These are phyloP conservation scores for Leucophenga varia DNA, from an alignment of 1,140 invertebrate species.

Conservation along the genomic window DNA sequence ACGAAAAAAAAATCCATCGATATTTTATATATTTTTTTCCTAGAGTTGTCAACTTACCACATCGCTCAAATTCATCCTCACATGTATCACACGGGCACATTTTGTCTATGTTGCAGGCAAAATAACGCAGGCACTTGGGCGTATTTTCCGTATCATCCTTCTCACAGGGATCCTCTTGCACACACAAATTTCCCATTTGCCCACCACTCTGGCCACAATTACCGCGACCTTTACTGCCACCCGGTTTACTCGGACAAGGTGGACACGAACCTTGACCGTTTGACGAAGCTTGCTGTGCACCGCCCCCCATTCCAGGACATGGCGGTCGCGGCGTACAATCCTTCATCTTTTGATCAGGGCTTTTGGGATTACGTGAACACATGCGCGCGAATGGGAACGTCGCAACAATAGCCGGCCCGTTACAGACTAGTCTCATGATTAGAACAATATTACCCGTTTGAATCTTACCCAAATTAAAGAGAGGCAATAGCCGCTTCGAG, in stretches of 20 bases:
- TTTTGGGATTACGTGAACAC: constrained; percentile 39
- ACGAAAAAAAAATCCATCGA: too few relatives aligned
- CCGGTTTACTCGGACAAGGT: too few relatives aligned
- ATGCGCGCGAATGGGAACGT: constrained; percentile 30
- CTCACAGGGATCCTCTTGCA: constrained; percentile 25
- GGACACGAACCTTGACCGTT: constrained; percentile 8
- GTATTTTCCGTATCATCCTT: constrained; percentile 5
- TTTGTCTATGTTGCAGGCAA: constrained; percentile 43
- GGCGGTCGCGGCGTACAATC: constrained; percentile 1
- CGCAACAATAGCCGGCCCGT: constrained; percentile 44
- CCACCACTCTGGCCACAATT: constrained; percentile 19
- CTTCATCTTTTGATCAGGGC: too few relatives aligned
- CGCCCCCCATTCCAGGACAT: constrained; percentile 1
- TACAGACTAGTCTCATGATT: constrained; percentile 40
- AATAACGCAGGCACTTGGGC: constrained; percentile 31
- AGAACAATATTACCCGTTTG: constrained; percentile 51
- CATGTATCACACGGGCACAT: constrained; percentile 42
- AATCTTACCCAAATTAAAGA: constrained; percentile 47
- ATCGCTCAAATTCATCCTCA: constrained; percentile 43
- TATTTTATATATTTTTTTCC: too few relatives aligned
- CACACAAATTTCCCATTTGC: constrained; percentile 14
- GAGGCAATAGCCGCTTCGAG: constrained; percentile 38
- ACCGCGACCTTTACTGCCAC: too few relatives aligned
- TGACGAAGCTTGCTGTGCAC: neutral
- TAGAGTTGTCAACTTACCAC: too few relatives aligned